phyloP scores from a whole-genome alignment of 2,888 invertebrate species.

The Drosophila cracens region DNA sequence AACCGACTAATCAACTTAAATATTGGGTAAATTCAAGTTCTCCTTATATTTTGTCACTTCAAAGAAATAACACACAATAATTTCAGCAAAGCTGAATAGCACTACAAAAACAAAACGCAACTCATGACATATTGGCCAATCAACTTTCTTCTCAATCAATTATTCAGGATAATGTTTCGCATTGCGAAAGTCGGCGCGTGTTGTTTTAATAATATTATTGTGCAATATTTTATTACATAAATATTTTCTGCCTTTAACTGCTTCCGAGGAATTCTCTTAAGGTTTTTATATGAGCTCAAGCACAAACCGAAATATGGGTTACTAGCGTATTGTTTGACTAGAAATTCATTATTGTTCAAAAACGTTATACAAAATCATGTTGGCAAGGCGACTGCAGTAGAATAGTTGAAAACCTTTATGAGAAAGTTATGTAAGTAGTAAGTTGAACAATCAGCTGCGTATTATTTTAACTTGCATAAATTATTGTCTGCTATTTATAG shows the following conservation, averaged over 20 bases:
- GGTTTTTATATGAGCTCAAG: not conserved
- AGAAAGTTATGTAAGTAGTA: not conserved
- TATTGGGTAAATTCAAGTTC: not conserved
- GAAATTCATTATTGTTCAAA: not conserved
- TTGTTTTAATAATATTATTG: not conserved
- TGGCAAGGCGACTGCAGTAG: not conserved
- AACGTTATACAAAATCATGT: not conserved
- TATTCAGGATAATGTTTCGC: not conserved
- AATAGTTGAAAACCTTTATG: not conserved
- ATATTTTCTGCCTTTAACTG: not conserved
- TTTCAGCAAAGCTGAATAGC: not conserved
- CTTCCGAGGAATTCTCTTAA: not conserved
- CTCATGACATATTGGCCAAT: not conserved
- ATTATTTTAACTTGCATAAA: conserved; percentile 11
- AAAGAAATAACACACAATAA: conserved; percentile 1
- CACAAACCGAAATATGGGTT: not conserved
- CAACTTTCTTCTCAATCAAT: not conserved
- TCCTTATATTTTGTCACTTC: conserved; percentile 15
- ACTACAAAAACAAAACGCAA: not conserved
- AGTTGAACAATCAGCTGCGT: not conserved
- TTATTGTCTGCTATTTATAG: conserved; percentile 26
- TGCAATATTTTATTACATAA: not conserved
- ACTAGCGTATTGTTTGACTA: not conserved
- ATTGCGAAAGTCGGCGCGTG: not conserved
- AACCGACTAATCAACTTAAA: not conserved